phyloP scores from a whole-genome alignment of 2,888 invertebrate genomes.

The Neoscelio sp. region DNA sequence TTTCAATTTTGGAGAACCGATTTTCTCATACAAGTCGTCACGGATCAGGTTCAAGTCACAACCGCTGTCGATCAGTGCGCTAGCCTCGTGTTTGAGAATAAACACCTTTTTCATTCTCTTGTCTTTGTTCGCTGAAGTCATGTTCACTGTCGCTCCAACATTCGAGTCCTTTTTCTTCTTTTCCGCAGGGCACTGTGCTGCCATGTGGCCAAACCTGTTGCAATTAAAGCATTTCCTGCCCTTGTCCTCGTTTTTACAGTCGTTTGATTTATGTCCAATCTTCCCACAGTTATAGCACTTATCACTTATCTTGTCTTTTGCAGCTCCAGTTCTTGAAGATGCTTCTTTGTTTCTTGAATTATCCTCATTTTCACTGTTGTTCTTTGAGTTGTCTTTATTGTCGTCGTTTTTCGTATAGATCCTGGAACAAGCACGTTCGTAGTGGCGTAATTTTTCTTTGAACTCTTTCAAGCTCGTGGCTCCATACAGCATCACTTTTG shows the following conservation, averaged over 20 bases:
- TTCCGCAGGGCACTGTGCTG: slow-evolving; percentile 9
- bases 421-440: slow-evolving; percentile 10
- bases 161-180: slow-evolving; percentile 3
- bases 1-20: slow-evolving; percentile 14
- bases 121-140: neutral
- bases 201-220: slow-evolving; percentile 31
- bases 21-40: slow-evolving; percentile 9
- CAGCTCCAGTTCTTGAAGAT: too few relatives aligned
- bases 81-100: neutral
- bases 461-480: slow-evolving; percentile 36
- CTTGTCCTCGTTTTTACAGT: slow-evolving; percentile 13
- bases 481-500: slow-evolving; percentile 48
- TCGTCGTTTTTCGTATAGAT: neutral
- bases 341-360: neutral
- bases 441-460: slow-evolving; percentile 19
- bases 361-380: neutral
- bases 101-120: slow-evolving; percentile 4
- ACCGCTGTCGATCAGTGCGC: slow-evolving; percentile 35
- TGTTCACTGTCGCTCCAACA: neutral
- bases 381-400: neutral
- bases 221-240: slow-evolving; percentile 42
- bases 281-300: slow-evolving; percentile 40
- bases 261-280: slow-evolving; percentile 7
- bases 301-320: neutral
- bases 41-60: slow-evolving; percentile 36